Base-by-base conservation (phyloP, 2,113 vertebrate species). In the Corvus cornix region DNA sequence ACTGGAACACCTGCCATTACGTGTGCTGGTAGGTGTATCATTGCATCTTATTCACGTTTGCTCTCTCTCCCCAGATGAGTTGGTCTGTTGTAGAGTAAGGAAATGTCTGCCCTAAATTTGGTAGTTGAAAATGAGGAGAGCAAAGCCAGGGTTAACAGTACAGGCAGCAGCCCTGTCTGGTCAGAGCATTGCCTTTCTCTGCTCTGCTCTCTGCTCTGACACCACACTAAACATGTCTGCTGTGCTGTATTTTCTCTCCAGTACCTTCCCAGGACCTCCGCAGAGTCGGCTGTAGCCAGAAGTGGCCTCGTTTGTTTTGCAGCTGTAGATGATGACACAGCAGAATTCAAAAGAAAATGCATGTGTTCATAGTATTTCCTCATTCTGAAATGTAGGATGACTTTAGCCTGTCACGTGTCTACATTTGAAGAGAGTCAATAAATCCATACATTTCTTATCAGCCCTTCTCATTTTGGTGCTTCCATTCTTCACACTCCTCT, bases 1-100 rank as follows among this genome's bases (percentile, higher is more conserved):
- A 27, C 27, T 51, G 13, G n/a, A 41, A 13, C 27, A 52, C 8
- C 35, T 81, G 18, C 21, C 27, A 10, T 83, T 59, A 4, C 0
- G 0, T 16, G 8, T 70, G 28, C 41, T 5, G 2, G 9, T 26
- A 4, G 1, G 9, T 0, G 0, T 37, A 11, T 64, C 35, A 8
- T 59, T 77, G 77, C 77, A 87, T 51, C 44, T 75, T 24, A 5
- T 13, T 43, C 11, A 2, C 14, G 14, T 59, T 90, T 68, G 56
- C 23, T 62, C 31, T 74, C 11, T 18, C 37, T 66, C 20, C 4
- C 4, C 8, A 49, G 13, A 46, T 55, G 31, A 49, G 10, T 17
- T 74, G n/a, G 16, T 46, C 48, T 67, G 8, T 6, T 0, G 2
- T 21, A 46, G 21, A 56, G 37, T 46, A 59, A 84, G 52, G 35